Evolutionary conservation across 2,113 vertebrate species (phyloP).

Genomic region (Pleuronectes platessa): DNA sequence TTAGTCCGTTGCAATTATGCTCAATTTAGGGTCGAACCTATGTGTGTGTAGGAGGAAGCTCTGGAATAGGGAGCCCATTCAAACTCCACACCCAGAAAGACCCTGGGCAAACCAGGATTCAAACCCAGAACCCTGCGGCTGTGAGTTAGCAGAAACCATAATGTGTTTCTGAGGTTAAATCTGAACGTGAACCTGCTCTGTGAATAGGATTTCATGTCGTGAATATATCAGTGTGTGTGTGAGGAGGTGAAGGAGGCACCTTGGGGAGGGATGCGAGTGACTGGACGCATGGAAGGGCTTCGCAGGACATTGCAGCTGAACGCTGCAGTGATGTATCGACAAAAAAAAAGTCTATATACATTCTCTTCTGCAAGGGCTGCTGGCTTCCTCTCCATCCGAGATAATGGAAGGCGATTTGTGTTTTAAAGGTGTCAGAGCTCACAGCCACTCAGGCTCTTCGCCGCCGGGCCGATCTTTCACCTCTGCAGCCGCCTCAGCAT

Average conservation of each 20-base stretch:
- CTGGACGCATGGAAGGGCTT: background rate
- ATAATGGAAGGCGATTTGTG: constrained; percentile 17
- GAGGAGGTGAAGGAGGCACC: background rate
- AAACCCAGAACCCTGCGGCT: too few species aligned
- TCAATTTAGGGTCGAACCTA: background rate
- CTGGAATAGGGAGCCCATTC: too few species aligned
- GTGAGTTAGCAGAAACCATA: too few species aligned
- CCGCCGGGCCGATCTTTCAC: constrained; percentile 11
- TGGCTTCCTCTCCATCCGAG: background rate
- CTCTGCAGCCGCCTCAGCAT: constrained; percentile 28
- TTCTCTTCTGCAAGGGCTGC: background rate
- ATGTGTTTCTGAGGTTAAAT: background rate
- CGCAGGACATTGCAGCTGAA: background rate
- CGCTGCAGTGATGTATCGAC: background rate
- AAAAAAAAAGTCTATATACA: background rate
- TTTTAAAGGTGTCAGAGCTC: constrained; percentile 33
- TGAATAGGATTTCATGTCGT: background rate
- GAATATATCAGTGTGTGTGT: background rate
- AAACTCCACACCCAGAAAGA: too few species aligned
- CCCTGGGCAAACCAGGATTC: too few species aligned
- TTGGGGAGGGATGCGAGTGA: background rate
- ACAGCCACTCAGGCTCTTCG: constrained; percentile 34
- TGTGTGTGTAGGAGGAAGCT: too few species aligned
- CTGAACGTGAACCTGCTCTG: too few species aligned
- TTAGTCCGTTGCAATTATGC: background rate